Evolutionary conservation across 1,140 invertebrate species (phyloP).

Genomic region (Halictus rubicundus): DNA sequence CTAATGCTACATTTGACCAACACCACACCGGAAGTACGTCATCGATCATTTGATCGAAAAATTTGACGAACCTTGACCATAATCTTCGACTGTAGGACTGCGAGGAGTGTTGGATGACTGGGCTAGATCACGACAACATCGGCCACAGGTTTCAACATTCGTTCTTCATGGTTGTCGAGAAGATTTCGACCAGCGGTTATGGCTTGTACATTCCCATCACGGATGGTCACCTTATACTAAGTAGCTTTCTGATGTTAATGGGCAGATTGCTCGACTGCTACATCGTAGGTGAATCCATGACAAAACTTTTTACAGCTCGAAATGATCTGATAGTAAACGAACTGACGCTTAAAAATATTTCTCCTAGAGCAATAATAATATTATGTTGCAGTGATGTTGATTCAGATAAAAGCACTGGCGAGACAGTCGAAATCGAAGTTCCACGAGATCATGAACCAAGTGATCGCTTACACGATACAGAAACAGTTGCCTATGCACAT

Average conservation of each 20-base stretch:
- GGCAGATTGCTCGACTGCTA: conserved; percentile 73
- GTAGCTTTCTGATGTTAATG: conserved; percentile 70
- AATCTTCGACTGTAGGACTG: conserved; percentile 63
- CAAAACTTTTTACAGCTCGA: too few species aligned
- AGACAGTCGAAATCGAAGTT: conserved; percentile 71
- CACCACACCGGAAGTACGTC: conserved; percentile 41
- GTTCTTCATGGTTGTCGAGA: conserved; percentile 72
- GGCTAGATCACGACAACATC: conserved; percentile 43
- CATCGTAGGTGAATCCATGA: conserved; percentile 65
- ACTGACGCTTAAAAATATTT: too few species aligned
- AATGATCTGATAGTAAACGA: too few species aligned
- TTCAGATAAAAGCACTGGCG: conserved; percentile 67
- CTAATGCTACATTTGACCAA: conserved; percentile 60
- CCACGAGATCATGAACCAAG: conserved; percentile 73
- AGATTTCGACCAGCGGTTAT: conserved; percentile 71
- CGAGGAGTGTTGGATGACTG: conserved; percentile 67
- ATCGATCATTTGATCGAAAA: background rate
- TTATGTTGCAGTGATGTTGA: conserved; percentile 67
- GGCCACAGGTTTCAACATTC: conserved; percentile 63
- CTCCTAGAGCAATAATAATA: background rate
- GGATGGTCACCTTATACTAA: conserved; percentile 63
- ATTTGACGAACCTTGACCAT: background rate
- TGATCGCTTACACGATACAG: conserved; percentile 72
- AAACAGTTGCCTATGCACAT: conserved; percentile 74
- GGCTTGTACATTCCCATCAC: conserved; percentile 62